Percentiles rank a stretch among this genome's conserved stretches.
phyloP scores from a whole-genome alignment of 2,888 invertebrate genomes.

The Orthosia gothica region DNA sequence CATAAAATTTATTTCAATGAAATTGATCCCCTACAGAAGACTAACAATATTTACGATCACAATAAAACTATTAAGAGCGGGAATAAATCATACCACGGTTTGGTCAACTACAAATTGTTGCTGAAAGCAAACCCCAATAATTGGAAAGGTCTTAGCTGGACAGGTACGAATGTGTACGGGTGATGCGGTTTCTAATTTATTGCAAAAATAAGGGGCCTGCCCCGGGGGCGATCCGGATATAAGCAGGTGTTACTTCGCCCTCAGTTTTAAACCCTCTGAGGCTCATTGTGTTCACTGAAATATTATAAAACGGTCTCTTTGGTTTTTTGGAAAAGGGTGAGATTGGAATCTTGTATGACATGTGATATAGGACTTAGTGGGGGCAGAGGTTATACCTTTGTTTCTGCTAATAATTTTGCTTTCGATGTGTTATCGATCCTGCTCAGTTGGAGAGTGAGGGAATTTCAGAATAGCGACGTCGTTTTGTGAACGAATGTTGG shows the following conservation, averaged over 20 bases:
- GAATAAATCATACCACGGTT: slow-evolving; percentile 48
- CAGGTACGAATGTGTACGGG: slow-evolving; percentile 72
- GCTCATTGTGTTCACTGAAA: slow-evolving; percentile 73
- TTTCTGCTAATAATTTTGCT: slow-evolving; percentile 57
- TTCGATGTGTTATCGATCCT: slow-evolving; percentile 56
- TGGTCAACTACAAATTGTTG: slow-evolving; percentile 64
- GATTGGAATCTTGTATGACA: slow-evolving; percentile 70
- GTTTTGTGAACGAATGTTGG: slow-evolving; percentile 32
- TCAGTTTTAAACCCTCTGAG: slow-evolving; percentile 66
- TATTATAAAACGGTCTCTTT: slow-evolving; percentile 75
- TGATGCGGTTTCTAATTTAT: slow-evolving; percentile 79
- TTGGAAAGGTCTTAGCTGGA: slow-evolving; percentile 71
- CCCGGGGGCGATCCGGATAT: slow-evolving; percentile 61
- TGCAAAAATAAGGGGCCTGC: slow-evolving; percentile 75
- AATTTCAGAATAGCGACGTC: slow-evolving; percentile 11
- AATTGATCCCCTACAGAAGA: slow-evolving; percentile 40
- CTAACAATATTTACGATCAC: slow-evolving; percentile 57
- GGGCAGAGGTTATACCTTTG: slow-evolving; percentile 51
- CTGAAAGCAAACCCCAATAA: slow-evolving; percentile 69
- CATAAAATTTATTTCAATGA: slow-evolving; percentile 31
- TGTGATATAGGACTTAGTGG: slow-evolving; percentile 62
- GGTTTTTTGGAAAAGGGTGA: slow-evolving; percentile 70
- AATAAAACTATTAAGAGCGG: slow-evolving; percentile 51
- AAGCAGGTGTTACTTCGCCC: slow-evolving; percentile 73
- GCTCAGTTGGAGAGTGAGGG: slow-evolving; percentile 4